Evolutionary conservation across 2,113 vertebrate species (phyloP).

Genomic region (Girardinichthys multiradiatus): DNA sequence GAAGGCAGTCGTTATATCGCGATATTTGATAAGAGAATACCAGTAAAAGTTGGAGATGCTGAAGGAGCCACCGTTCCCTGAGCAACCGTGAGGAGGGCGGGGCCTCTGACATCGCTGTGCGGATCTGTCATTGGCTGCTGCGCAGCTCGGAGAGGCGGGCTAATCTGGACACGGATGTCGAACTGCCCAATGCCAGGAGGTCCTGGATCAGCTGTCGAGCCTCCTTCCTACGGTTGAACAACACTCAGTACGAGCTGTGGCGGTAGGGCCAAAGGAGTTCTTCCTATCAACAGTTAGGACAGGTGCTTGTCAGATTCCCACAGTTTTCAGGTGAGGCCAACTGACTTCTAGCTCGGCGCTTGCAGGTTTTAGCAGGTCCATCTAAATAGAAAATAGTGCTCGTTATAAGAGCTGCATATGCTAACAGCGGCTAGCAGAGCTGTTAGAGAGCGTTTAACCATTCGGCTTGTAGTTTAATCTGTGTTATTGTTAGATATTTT

Average conservation of each 20-base stretch:
- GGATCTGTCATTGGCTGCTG: constrained; percentile 59
- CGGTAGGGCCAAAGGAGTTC: not conserved
- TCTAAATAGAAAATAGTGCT: not conserved
- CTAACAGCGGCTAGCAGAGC: constrained; percentile 17
- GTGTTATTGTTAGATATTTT: not conserved
- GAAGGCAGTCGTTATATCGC: not conserved
- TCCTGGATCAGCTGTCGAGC: constrained; percentile 57
- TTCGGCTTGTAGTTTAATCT: not conserved
- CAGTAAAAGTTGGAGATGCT: not conserved
- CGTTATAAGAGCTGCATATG: not conserved
- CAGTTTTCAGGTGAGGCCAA: constrained; percentile 54
- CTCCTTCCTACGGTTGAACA: constrained; percentile 19
- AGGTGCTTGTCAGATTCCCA: constrained; percentile 10
- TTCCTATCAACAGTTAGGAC: constrained; percentile 26
- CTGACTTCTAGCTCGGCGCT: not conserved
- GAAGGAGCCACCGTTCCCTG: not conserved
- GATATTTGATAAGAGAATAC: not conserved
- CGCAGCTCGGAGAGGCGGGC: not conserved
- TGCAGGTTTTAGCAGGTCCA: constrained; percentile 4
- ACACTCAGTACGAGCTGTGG: not conserved
- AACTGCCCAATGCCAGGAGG: constrained; percentile 66
- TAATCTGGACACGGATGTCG: constrained; percentile 47
- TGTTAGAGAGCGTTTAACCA: not conserved
- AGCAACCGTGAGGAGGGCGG: not conserved
- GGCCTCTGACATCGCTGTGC: not conserved